Conservation (phyloP, 2,797 vertebrate species). For the Coreius guichenoti region DNA sequence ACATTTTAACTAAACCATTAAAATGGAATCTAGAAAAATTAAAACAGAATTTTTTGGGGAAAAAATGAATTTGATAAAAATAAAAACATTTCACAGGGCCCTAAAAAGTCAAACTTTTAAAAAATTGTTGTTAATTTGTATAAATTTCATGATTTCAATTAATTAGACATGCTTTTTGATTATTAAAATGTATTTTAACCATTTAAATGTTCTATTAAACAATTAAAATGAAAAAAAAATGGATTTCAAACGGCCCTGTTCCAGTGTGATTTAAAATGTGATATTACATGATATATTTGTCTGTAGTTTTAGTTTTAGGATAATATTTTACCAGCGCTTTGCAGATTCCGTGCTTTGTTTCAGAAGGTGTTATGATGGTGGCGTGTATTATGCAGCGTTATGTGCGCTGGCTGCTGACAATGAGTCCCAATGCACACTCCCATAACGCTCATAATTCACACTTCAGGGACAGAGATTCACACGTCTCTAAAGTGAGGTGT, state of each 20-base stretch:
- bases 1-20: not conserved
- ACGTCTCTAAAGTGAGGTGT: not conserved
- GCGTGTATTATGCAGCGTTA: constrained; percentile 17
- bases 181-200: not conserved
- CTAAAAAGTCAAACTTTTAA: not conserved
- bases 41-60: not conserved
- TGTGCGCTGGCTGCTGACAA: constrained; percentile 1
- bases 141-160: not conserved
- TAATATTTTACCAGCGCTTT: not conserved
- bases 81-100: too few relatives aligned
- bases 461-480: constrained; percentile 9
- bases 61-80: too few relatives aligned
- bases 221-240: not conserved
- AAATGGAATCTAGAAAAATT: not conserved
- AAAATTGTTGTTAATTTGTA: not conserved
- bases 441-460: not conserved
- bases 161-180: not conserved
- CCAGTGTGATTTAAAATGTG: not conserved
- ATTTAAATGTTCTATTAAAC: not conserved
- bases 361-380: constrained; percentile 4
- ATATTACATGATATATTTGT: not conserved
- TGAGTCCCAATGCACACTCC: not conserved
- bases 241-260: not conserved
- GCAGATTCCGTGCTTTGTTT: not conserved
- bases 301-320: not conserved